Conservation (phyloP, 2,113 vertebrate genomes). For the Mandrillus leucophaeus region DNA sequence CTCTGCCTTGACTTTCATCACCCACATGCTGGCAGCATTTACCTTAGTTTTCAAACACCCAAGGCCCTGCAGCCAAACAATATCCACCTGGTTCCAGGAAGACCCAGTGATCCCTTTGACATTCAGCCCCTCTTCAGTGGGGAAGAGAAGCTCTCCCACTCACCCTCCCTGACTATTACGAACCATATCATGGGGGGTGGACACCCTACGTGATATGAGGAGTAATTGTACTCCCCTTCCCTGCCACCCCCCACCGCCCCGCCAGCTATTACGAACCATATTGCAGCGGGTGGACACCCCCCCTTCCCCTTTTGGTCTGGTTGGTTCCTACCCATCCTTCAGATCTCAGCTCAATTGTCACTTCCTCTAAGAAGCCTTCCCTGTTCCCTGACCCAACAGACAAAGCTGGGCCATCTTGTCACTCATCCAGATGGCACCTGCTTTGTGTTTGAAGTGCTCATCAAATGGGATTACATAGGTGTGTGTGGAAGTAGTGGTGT, state of each 20-base stretch:
- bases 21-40: background rate
- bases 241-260: no score
- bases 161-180: no score
- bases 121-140: background rate
- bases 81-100: no score
- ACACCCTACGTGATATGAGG: no score
- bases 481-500: accelerated
- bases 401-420: background rate
- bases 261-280: no score
- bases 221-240: no score
- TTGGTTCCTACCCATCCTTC: background rate
- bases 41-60: background rate
- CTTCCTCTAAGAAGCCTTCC: background rate
- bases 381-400: background rate
- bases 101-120: background rate
- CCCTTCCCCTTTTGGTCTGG: background rate
- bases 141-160: background rate
- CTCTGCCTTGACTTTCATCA: accelerated
- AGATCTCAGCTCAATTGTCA: background rate
- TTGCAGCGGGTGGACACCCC: no score
- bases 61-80: background rate
- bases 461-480: background rate
- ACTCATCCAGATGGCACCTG: no score
- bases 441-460: background rate
- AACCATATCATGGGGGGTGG: no score